Percentiles rank a stretch among this genome's conserved stretches.
phyloP scores from a whole-genome alignment of 2,113 vertebrate species.

The Lanius ludovicianus region DNA sequence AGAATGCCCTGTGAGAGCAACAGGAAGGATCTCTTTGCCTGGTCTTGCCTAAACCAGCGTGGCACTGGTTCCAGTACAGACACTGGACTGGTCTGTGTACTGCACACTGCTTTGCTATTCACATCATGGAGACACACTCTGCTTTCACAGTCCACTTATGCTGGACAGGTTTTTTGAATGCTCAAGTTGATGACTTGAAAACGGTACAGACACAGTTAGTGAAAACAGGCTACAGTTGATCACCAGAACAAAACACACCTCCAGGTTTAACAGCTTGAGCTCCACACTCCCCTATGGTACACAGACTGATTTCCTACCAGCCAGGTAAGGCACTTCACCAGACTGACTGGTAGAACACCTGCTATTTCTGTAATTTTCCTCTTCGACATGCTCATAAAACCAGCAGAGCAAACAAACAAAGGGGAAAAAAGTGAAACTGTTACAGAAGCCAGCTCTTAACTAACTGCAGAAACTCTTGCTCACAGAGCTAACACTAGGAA shows the following conservation, averaged over 20 bases:
- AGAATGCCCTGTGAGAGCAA: background rate
- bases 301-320: background rate
- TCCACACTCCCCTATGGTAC: background rate
- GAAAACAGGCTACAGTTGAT: background rate
- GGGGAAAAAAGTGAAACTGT: background rate
- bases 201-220: background rate
- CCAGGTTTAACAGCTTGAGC: background rate
- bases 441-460: background rate
- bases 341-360: background rate
- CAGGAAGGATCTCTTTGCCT: background rate
- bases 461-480: background rate
- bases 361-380: background rate
- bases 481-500: background rate
- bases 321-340: background rate
- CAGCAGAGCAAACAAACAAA: background rate
- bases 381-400: background rate
- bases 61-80: background rate
- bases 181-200: background rate
- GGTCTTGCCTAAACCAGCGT: background rate
- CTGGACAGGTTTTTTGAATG: background rate
- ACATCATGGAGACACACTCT: background rate
- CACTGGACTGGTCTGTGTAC: rapidly evolving
- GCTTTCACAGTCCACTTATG: background rate
- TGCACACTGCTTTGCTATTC: background rate
- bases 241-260: background rate